These are phyloP conservation scores for Drosophila cardini DNA, from an alignment of 1,140 invertebrate species.

Conservation along the genomic window DNA sequence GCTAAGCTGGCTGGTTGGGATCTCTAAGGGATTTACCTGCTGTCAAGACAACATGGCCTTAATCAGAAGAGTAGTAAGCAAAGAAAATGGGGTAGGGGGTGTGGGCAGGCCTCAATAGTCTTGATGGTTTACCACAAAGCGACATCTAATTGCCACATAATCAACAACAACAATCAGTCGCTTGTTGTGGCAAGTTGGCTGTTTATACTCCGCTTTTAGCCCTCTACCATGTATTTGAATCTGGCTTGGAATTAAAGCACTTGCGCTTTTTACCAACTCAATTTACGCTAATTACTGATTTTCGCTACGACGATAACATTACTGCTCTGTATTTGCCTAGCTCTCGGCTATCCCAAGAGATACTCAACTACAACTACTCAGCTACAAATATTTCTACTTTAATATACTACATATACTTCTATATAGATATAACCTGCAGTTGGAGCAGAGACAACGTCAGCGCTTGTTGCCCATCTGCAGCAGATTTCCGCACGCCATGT, in stretches of 20 bases:
- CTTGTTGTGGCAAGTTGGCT: conserved; percentile 7
- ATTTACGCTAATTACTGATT: conserved; percentile 82
- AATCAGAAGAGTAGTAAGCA: neutral
- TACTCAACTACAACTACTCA: neutral
- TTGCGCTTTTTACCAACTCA: conserved; percentile 81
- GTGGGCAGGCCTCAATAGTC: neutral
- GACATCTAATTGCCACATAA: conserved; percentile 81
- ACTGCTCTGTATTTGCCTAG: conserved; percentile 20
- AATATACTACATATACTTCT: neutral
- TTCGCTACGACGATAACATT: conserved; percentile 68
- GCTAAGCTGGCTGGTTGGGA: conserved; percentile 62
- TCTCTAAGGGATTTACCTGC: conserved; percentile 38
- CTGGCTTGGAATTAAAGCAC: conserved; percentile 54
- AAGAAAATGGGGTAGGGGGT: neutral
- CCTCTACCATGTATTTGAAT: conserved; percentile 7
- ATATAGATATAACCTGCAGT: conserved; percentile 11
- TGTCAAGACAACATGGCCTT: conserved; percentile 49
- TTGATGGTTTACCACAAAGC: conserved; percentile 65
- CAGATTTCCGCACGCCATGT: conserved; percentile 51
- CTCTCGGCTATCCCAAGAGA: conserved; percentile 36
- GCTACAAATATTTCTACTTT: neutral
- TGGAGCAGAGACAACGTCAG: conserved; percentile 27
- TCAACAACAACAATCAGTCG: conserved; percentile 47
- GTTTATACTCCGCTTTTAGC: neutral
- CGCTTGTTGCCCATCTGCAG: conserved; percentile 61